Evolutionary conservation across 2,888 invertebrate genomes (phyloP).

Genomic region (Drosophila neutralis): DNA sequence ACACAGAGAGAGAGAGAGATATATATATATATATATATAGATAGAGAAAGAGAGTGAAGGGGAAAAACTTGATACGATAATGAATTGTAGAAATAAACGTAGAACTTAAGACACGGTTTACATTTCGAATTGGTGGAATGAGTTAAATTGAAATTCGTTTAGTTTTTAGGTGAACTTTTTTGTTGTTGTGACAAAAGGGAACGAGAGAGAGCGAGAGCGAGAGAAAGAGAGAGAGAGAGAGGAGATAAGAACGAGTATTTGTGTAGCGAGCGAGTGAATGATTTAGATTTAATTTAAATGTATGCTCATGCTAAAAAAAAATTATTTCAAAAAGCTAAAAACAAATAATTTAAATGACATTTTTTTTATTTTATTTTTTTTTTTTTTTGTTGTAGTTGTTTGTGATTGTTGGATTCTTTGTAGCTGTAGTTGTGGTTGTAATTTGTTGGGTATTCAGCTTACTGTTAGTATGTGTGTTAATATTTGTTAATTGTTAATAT

Average conservation of each 20-base stretch:
- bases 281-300: slow-evolving; percentile 11
- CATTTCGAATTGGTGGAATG: slow-evolving; percentile 47
- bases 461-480: slow-evolving; percentile 71
- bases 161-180: slow-evolving; percentile 79
- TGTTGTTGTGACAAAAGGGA: slow-evolving; percentile 77
- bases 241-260: slow-evolving; percentile 27
- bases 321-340: slow-evolving; percentile 1
- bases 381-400: background rate
- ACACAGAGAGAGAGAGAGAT: slow-evolving; percentile 5
- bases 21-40: slow-evolving; percentile 4
- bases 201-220: slow-evolving; percentile 9
- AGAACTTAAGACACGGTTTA: slow-evolving; percentile 24
- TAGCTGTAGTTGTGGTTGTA: slow-evolving; percentile 79
- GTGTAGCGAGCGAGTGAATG: slow-evolving; percentile 51
- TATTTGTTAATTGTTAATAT: slow-evolving; percentile 53
- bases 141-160: slow-evolving; percentile 41
- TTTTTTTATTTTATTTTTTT: slow-evolving; percentile 1
- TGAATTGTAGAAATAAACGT: slow-evolving; percentile 15
- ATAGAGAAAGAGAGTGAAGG: slow-evolving; percentile 34
- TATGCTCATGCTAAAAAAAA: slow-evolving; percentile 41
- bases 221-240: slow-evolving; percentile 19
- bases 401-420: slow-evolving; percentile 70
- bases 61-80: slow-evolving; percentile 31
- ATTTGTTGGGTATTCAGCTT: slow-evolving; percentile 29
- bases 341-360: slow-evolving; percentile 20